Base-by-base conservation (phyloP, 2,797 vertebrate species). In the Centropyge bicolor region DNA sequence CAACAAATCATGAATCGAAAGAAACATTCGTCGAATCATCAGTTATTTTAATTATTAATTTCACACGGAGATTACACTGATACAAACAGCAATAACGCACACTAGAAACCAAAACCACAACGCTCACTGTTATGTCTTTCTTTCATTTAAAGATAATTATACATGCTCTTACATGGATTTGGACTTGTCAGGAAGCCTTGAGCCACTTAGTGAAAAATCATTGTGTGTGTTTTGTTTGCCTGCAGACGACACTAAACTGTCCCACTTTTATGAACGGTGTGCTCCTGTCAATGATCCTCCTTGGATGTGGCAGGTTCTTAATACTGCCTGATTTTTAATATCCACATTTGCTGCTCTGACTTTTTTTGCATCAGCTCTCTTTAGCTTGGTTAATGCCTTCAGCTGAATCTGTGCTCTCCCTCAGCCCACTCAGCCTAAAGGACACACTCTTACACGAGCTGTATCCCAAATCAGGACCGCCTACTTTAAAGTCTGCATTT, bases 321-420 rank as follows among this genome's bases (percentile, higher is more conserved):
- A 70, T 54, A 77, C 55, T 36, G 27, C 54, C 1, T 61, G 19
- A 60, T 63, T 62, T 56, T 74, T 66, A 76, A 49, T 60, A 55
- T 73, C 48, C 41, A 19, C 20, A 27, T 75, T 75, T 75, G 66
- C n/a, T 57, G 20, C 20, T 35, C 40, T 70, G 43, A 67, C 49
- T 60, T 74, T 74, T 31, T 74, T 71, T 14, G 10, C 31, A 43
- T 62, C 5, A 3, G 6, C 45, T 8, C 66, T 76, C 27, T 55
- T 56, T 16, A 63, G 31, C 27, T 60, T 4, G 7, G 55, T 61
- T 55, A 22, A 63, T 38, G 52, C 31, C 35, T 60, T 51, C 27
- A 22, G 12, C 19, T 60, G 67, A 17, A n/a, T 68, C 59, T n/a
- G 17, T 35, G 12, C 48, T 51, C 13, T 57, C 27, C 12, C 48